Base-by-base conservation (phyloP, 2,888 invertebrate genomes). In the Rutpela maculata region DNA sequence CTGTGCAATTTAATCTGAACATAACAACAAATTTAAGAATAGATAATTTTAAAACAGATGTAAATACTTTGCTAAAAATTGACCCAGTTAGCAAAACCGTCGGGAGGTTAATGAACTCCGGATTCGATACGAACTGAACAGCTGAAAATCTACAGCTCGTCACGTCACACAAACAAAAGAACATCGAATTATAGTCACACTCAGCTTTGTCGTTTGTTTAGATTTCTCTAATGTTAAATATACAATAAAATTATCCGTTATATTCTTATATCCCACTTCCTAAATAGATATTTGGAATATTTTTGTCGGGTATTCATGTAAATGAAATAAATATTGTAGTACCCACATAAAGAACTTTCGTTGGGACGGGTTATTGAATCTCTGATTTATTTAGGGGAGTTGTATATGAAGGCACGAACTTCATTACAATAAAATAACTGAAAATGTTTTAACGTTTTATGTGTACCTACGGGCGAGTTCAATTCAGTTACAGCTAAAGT, bases 61-160 rank as follows among this genome's bases (percentile, higher is more conserved):
- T 84, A 83, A 83, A 84, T 83, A 84, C 81, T 81, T 81, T 77
- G 81, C 83, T 82, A 85, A 85, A 85, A 84, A 83, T 84, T 81
- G 85, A 85, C 85, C 85, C 80, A 85, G 80, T 84, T 85, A 79
- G 81, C 75, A 82, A 83, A 82, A 76, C 60, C 65, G 62, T 70
- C 74, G 71, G 43, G 68, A 79, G 83, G 78, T 81, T 82, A 68
- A 79, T 81, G 84, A 84, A 84, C 85, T 74, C 76, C 57, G 70
- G 67, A 60, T 74, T 68, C 72, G 76, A 74, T 74, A 75, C 75
- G 65, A 75, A 65, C 75, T 70, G 77, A 80, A 79, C 82, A 82
- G 82, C 82, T 82, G 82, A 82, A 82, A 82, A 81, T 80, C 79
- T 74, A 80, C 76, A 73, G 60, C 69, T 56, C 66, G 74, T 60